Evolutionary conservation across 2,888 invertebrate genomes (phyloP).

Genomic region (Anaspis maculata): DNA sequence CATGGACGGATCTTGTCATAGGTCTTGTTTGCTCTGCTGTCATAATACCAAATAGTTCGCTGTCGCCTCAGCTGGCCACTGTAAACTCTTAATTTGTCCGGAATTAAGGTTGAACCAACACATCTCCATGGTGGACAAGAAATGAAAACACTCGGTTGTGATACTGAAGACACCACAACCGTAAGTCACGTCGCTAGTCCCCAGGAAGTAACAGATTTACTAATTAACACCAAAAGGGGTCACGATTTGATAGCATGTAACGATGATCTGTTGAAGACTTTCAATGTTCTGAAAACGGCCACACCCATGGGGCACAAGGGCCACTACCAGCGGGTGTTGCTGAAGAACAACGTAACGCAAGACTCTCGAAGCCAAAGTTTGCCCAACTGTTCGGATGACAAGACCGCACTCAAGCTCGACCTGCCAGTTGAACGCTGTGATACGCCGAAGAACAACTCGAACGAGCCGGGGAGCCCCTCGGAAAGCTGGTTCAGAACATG

Average conservation of each 20-base stretch:
- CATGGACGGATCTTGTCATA: no score
- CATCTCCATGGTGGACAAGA: conserved; percentile 3
- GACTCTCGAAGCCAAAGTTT: conserved; percentile 39
- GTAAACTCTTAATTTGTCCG: no score
- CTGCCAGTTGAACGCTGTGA: conserved; percentile 27
- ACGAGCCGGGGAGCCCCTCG: neutral
- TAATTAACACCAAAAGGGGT: conserved; percentile 5
- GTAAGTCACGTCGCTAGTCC: conserved; percentile 3
- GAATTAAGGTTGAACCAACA: neutral
- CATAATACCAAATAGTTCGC: neutral
- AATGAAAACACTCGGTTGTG: conserved; percentile 5
- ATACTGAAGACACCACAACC: neutral
- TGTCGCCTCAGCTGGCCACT: no score
- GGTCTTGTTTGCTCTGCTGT: no score
- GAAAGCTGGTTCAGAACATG: conserved; percentile 46
- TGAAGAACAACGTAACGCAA: conserved; percentile 22
- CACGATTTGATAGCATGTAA: conserved; percentile 4
- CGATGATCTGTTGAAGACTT: conserved; percentile 1
- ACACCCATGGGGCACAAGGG: conserved; percentile 9
- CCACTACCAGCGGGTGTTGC: conserved; percentile 14
- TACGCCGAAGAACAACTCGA: conserved; percentile 16
- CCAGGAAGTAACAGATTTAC: conserved; percentile 7
- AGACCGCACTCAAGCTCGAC: conserved; percentile 14
- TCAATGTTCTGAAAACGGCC: neutral
- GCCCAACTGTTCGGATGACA: conserved; percentile 36